phyloP scores from a whole-genome alignment of 2,888 invertebrate genomes.

The Phyllotreta striolata region DNA sequence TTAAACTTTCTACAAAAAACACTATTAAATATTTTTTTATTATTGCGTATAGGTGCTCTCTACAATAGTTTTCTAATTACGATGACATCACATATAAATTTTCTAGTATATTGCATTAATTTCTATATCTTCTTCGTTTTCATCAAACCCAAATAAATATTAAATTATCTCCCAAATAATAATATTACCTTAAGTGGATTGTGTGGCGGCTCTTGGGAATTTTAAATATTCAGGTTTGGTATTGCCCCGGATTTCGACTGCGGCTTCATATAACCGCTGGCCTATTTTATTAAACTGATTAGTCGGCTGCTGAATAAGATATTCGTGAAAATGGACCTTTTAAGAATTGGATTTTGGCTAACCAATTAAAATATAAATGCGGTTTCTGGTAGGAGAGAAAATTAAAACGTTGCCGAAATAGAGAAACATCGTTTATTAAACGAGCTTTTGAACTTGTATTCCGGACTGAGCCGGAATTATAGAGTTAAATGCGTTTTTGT shows the following conservation, averaged over 20 bases:
- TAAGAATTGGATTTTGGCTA: slow-evolving; percentile 28
- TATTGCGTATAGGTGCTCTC: too few relatives aligned
- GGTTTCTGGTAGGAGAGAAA: slow-evolving; percentile 6
- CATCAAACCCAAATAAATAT: slow-evolving; percentile 50
- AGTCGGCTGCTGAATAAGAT: slow-evolving; percentile 28
- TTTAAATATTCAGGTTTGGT: slow-evolving; percentile 37
- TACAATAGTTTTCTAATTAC: too few relatives aligned
- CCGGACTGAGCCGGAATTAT: too few relatives aligned
- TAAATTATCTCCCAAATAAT: slow-evolving; percentile 42
- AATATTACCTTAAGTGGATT: slow-evolving; percentile 42
- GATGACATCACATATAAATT: neutral
- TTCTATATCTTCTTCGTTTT: slow-evolving; percentile 38
- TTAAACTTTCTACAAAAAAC: neutral
- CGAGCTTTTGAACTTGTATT: neutral
- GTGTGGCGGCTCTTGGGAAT: slow-evolving; percentile 38
- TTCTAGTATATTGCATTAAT: slow-evolving; percentile 20
- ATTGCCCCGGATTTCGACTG: slow-evolving; percentile 26
- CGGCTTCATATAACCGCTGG: slow-evolving; percentile 20
- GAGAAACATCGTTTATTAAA: slow-evolving; percentile 4
- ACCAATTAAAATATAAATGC: slow-evolving; percentile 29
- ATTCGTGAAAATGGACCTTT: slow-evolving; percentile 29
- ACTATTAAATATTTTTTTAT: too few relatives aligned
- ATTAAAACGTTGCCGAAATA: slow-evolving; percentile 16
- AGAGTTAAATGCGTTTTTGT: too few relatives aligned
- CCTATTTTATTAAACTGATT: slow-evolving; percentile 35